Conservation (phyloP, 2,888 invertebrate genomes). For the Aradus depressus region DNA sequence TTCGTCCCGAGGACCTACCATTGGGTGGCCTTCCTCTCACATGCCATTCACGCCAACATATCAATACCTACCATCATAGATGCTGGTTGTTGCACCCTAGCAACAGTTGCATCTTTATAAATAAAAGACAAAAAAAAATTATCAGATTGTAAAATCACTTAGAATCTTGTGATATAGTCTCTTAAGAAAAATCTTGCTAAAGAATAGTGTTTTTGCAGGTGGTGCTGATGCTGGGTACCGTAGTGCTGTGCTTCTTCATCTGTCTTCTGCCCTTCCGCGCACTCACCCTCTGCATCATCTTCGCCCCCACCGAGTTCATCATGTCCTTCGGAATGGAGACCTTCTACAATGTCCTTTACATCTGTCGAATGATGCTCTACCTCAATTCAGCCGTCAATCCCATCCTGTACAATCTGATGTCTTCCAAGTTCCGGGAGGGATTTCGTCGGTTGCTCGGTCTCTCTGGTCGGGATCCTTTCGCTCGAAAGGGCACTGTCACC, state of each 20-base stretch:
- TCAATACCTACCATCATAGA: too few species aligned
- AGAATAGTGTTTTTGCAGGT: slow-evolving; percentile 39
- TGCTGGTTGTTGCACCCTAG: too few species aligned
- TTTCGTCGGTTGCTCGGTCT: slow-evolving; percentile 44
- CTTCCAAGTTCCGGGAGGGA: slow-evolving; percentile 75
- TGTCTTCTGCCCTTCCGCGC: slow-evolving; percentile 83
- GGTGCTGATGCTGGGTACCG: slow-evolving; percentile 78
- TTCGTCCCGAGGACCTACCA: too few species aligned
- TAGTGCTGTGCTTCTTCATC: slow-evolving; percentile 80
- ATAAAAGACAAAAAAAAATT: too few species aligned
- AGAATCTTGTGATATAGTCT: too few species aligned
- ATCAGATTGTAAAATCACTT: too few species aligned
- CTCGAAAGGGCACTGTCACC: slow-evolving; percentile 54
- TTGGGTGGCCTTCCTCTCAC: too few species aligned
- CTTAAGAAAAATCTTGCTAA: too few species aligned
- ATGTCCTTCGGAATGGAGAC: slow-evolving; percentile 59
- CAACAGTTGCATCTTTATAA: too few species aligned
- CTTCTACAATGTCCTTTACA: slow-evolving; percentile 72
- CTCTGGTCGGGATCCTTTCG: slow-evolving; percentile 43
- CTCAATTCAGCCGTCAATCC: slow-evolving; percentile 85
- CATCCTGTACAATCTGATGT: slow-evolving; percentile 84
- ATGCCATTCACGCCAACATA: too few species aligned
- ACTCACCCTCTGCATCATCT: slow-evolving; percentile 73
- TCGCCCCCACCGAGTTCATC: slow-evolving; percentile 55
- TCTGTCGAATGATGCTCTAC: slow-evolving; percentile 76